Conservation (phyloP, 1,140 invertebrate species). For the Brachionus paranguensis region DNA sequence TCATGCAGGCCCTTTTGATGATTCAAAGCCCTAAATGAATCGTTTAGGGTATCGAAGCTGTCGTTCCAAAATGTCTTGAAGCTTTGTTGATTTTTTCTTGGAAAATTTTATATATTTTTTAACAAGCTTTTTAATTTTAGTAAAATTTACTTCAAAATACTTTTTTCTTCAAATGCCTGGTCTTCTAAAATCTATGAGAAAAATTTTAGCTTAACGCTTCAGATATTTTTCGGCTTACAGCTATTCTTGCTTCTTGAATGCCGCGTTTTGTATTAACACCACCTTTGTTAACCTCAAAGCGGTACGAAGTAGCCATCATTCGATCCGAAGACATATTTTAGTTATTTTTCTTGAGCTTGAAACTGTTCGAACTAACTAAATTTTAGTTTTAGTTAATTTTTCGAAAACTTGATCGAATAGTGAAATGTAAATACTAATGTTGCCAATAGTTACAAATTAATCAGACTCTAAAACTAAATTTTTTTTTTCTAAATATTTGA, state of each 20-base stretch:
- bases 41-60: constrained; percentile 5
- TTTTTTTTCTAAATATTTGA: not conserved
- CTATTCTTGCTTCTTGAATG: not conserved
- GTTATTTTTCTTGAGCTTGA: not conserved
- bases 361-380: not conserved
- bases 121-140: not conserved
- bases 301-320: constrained; percentile 16
- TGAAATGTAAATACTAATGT: constrained; percentile 32
- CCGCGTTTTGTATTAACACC: not conserved
- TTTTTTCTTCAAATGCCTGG: not conserved
- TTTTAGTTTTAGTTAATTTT: not conserved
- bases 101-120: not conserved
- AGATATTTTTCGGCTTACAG: not conserved
- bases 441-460: constrained; percentile 30
- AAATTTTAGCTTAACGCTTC: not conserved
- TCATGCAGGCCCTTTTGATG: not conserved
- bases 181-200: not conserved
- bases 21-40: not conserved
- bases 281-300: constrained; percentile 31
- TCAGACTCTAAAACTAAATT: constrained; percentile 9
- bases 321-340: not conserved
- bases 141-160: not conserved
- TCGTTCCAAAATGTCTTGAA: constrained; percentile 16
- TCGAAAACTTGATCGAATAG: not conserved
- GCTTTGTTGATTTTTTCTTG: not conserved